Percentiles rank a stretch among this genome's conserved stretches.
These are phyloP conservation scores for Gnathonemus longibarbis DNA, from an alignment of 2,113 vertebrate species.

Conservation along the genomic window DNA sequence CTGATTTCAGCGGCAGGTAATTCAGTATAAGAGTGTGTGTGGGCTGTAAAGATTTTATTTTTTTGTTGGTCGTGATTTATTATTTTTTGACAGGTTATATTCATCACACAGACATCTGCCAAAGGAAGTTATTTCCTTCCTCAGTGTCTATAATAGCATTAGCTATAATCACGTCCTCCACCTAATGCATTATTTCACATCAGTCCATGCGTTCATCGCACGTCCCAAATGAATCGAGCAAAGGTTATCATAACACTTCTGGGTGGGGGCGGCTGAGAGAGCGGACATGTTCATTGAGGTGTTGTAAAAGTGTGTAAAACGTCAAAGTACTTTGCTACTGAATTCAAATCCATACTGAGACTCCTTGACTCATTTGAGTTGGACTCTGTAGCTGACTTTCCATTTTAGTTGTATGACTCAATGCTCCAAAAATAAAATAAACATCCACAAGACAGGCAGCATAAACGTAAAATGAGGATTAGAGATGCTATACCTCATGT, in stretches of 20 bases:
- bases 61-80: background rate
- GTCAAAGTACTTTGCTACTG: background rate
- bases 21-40: background rate
- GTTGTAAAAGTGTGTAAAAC: background rate
- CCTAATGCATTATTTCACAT: background rate
- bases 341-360: background rate
- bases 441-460: background rate
- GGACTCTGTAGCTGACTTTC: background rate
- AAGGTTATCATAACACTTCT: constrained; percentile 62
- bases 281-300: background rate
- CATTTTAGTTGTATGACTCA: background rate
- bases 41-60: background rate
- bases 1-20: background rate
- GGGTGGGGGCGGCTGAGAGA: background rate
- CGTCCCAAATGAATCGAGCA: constrained; percentile 58
- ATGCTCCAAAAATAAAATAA: background rate
- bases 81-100: background rate
- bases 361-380: background rate
- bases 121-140: constrained; percentile 1
- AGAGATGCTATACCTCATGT: background rate
- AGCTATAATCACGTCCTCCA: background rate
- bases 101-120: background rate
- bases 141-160: background rate
- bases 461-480: background rate
- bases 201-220: constrained; percentile 47